Base-by-base conservation (phyloP, 2,888 invertebrate genomes). In the Panzeria rudis region DNA sequence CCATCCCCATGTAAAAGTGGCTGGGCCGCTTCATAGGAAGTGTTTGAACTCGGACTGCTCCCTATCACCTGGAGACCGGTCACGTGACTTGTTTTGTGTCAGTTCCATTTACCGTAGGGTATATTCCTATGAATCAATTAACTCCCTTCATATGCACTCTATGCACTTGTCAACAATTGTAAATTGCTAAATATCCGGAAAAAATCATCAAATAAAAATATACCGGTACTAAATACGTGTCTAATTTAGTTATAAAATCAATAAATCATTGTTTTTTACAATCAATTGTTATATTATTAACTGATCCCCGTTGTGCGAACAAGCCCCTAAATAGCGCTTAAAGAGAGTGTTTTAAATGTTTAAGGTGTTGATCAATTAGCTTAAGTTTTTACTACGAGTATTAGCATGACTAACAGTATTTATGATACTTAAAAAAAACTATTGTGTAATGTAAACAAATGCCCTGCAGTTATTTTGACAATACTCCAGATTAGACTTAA, bases 201-300 rank as follows among this genome's bases (percentile, higher is more conserved):
- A 52, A 35, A 52, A 68, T 20, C 47, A 66, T 50, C 50, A 52
- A 4, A n/a, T 52, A 1, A 52, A 20, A 35, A 17, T 32, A 17
- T 5, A 41, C 7, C 41, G 17, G 17, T 38, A 9, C 2, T 56
- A 8, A 32, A 64, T 44, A 32, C 25, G 13, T 69, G 11, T n/a
- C 13, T 20, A 13, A 23, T 32, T 32, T 3, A 32, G 13, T 44
- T 20, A 44, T 62, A 54, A 62, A 69, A 79, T 71, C 61, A 71
- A 35, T 71, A 52, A 64, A 32, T 52, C 41, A 52, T 38, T 41
- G 29, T 15, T 68, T 25, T n/a, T 20, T 52, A 41, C 69, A 59
- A 38, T 78, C 69, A 62, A 25, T 38, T 32, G 29, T 29, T 29
- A 61, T 32, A 23, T 1, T 44, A 32, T 56, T 11, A 68, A 56